Evolutionary conservation across 1,140 invertebrate genomes (phyloP).

Genomic region (Zophobas morio): DNA sequence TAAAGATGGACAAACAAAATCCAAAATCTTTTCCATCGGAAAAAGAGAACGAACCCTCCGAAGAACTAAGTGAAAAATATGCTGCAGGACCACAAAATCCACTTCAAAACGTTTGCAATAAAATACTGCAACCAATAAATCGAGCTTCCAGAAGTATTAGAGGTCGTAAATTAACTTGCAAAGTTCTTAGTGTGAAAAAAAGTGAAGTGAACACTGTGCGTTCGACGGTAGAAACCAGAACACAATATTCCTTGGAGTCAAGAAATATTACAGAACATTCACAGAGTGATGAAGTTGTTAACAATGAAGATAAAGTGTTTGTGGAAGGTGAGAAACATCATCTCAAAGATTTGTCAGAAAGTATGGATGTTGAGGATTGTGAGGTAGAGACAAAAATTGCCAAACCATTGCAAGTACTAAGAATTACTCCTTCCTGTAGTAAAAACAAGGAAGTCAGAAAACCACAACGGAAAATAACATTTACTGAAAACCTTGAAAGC

Average conservation of each 20-base stretch:
- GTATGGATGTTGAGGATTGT: neutral
- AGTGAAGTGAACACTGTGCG: neutral
- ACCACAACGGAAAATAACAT: neutral
- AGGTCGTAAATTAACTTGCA: too few species aligned
- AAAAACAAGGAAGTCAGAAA: neutral
- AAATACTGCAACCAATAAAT: too few species aligned
- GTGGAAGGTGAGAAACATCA: conserved; percentile 4
- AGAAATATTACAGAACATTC: neutral
- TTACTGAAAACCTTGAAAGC: neutral
- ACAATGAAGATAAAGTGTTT: neutral
- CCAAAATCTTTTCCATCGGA: too few species aligned
- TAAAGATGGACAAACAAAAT: too few species aligned
- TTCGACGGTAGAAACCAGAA: neutral
- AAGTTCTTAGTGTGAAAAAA: too few species aligned
- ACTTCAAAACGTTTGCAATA: too few species aligned
- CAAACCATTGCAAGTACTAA: neutral
- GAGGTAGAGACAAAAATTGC: neutral
- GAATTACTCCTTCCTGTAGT: neutral
- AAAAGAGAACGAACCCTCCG: too few species aligned
- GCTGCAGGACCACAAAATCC: too few species aligned
- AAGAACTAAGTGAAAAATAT: too few species aligned
- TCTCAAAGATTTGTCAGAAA: neutral
- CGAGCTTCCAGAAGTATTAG: too few species aligned
- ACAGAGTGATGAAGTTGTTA: neutral
- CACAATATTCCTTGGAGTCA: neutral